Base-by-base conservation (phyloP, 2,888 invertebrate genomes). In the Acrocyrtus sp. region DNA sequence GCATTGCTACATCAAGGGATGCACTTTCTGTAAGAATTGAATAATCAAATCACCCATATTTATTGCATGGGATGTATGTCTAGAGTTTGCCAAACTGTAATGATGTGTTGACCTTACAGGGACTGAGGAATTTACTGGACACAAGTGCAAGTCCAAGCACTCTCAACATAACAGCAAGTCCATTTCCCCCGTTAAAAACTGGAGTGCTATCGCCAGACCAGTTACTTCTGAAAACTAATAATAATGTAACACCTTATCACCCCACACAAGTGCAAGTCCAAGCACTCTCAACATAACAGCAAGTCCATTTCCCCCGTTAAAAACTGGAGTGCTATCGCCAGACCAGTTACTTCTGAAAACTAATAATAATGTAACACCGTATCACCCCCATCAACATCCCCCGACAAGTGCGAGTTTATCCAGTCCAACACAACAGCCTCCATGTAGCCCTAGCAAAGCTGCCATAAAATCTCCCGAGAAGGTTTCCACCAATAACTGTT, bases 1-100 rank as follows among this genome's bases (percentile, higher is more conserved):
- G 79, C 21, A 68, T 81, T 17, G 74, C 78, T 27, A 72, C 74
- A 10, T 80, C 78, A n/a, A 56, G 80, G 51, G 81, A 80, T 47
- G 81, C 81, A 24, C 63, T 81, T 10, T 69, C 74, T 21, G 81
- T 80, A 75, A 70, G 75, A 51, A n/a, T 8, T 17, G 1, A 39
- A 2, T 27, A 29, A n/a, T n/a, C n/a, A n/a, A n/a, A n/a, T n/a
- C n/a, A n/a, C n/a, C n/a, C n/a, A n/a, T n/a, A n/a, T n/a, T n/a
- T n/a, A n/a, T n/a, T n/a, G n/a, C n/a, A n/a, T n/a, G n/a, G n/a
- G n/a, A n/a, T n/a, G n/a, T n/a, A n/a, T n/a, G n/a, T n/a, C n/a
- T n/a, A n/a, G n/a, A n/a, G n/a, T n/a, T n/a, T n/a, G n/a, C n/a
- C n/a, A n/a, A n/a, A n/a, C n/a, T n/a, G n/a, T n/a, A n/a, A n/a